A percentile compares a stretch with the other conserved stretches of the same genome.
phyloP scores from a whole-genome alignment of 1,140 invertebrate genomes.

The Lineus longissimus region DNA sequence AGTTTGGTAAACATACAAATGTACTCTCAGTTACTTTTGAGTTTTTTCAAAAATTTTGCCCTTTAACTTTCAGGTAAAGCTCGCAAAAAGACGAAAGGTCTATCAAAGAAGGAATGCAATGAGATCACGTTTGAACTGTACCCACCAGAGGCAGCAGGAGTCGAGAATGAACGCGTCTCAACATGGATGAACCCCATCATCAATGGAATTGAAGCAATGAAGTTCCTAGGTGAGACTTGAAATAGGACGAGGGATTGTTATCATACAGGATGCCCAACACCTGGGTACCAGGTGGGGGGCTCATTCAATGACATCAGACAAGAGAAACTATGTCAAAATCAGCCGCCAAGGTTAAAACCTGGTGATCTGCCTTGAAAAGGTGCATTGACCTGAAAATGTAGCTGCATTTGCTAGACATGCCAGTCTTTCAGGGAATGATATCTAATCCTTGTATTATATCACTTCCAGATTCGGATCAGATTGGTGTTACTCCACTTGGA shows the following conservation, averaged over 20 bases:
- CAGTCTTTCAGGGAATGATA: neutral
- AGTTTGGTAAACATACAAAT: no score
- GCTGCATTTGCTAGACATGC: no score
- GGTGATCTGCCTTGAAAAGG: no score
- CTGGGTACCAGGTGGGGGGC: neutral
- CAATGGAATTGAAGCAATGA: conserved; percentile 47
- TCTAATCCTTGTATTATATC: conserved; percentile 5
- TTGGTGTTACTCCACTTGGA: conserved; percentile 36
- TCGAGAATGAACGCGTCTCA: conserved; percentile 37
- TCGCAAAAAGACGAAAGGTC: conserved; percentile 25
- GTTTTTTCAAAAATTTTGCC: no score
- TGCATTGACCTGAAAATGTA: no score
- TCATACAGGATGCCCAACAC: neutral
- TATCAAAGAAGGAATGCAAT: conserved; percentile 42
- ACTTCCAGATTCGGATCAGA: conserved; percentile 32
- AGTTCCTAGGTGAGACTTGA: conserved; percentile 37
- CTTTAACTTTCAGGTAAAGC: conserved; percentile 26
- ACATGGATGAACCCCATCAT: conserved; percentile 53
- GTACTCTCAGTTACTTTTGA: no score
- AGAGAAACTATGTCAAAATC: neutral
- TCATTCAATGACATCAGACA: neutral
- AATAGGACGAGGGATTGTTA: no score
- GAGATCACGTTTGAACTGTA: conserved; percentile 50
- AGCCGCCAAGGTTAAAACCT: no score
- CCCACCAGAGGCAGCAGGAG: conserved; percentile 37